Base-by-base conservation (phyloP, 2,888 invertebrate genomes). In the Pheosia gnoma region DNA sequence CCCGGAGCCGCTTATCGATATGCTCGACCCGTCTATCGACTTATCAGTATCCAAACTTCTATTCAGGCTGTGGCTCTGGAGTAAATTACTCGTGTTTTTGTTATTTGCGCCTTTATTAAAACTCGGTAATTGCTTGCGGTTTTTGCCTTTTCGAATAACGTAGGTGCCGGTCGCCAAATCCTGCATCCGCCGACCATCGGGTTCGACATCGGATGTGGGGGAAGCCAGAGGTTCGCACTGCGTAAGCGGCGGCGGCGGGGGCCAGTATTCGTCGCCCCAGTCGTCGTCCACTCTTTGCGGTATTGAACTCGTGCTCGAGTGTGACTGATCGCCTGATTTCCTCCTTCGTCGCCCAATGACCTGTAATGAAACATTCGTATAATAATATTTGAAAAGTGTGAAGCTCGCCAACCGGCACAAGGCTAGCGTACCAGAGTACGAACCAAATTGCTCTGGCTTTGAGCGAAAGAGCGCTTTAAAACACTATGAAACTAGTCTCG, bases 111-210 rank as follows among this genome's bases (percentile, higher is more conserved):
- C 94, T 78, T 94, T 94, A 70, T 89, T 89, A 75, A 94, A 91
- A 69, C 94, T 95, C 4, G 95, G 95, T 72, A 96, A 85, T 59
- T 95, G 94, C 82, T 96, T 96, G 57, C 96, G 91, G 72, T 96
- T 96, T 79, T 96, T 95, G 58, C 96, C 96, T 68, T 96, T 95
- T 55, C 97, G 94, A 66, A 97, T 96, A 51, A 97, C 95, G 81
- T 97, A 97, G n/a, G 97, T 97, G 43, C 97, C 97, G 67, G 95
- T 88, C 4, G 89, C 86, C 53, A 89, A 74, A 67, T 91, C 92
- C 67, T 88, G 88, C 43, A 75, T 69, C 49, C 90, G 84, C 55
- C 93, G 85, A 25, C 79, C 76, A 61, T 94, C 93, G 8, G 84
- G 78, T 61, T 94, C 93, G 41, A 75, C 85, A 80, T 96, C 96